phyloP scores from a whole-genome alignment of 1,140 invertebrate genomes.

The Scaptomyza hsui region DNA sequence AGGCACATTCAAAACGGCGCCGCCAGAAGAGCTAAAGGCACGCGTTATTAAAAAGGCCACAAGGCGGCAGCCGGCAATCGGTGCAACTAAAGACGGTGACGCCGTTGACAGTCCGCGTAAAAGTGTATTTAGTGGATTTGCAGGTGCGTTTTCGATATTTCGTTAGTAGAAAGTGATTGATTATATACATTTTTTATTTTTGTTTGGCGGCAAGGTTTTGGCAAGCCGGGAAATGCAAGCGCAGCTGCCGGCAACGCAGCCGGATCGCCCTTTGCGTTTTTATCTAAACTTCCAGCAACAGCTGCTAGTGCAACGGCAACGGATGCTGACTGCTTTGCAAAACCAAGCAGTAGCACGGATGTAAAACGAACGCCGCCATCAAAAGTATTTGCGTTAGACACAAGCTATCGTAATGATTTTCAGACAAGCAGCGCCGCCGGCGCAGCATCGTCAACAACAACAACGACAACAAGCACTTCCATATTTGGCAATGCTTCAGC shows the following conservation, averaged over 20 bases:
- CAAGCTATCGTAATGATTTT: slow-evolving; percentile 18
- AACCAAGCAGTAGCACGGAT: slow-evolving; percentile 6
- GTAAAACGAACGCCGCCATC: background rate
- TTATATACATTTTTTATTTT: background rate
- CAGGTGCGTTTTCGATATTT: slow-evolving; percentile 82
- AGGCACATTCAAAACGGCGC: slow-evolving; percentile 89
- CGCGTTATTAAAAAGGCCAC: slow-evolving; percentile 91
- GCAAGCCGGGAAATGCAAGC: slow-evolving; percentile 42
- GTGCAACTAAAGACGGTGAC: slow-evolving; percentile 49
- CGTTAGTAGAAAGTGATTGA: too few species aligned
- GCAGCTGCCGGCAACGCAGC: slow-evolving; percentile 17
- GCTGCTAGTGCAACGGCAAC: slow-evolving; percentile 1
- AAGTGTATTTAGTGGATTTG: slow-evolving; percentile 88
- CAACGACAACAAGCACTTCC: slow-evolving; percentile 7
- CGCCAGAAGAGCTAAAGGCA: slow-evolving; percentile 89
- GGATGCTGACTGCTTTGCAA: slow-evolving; percentile 1
- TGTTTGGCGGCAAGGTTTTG: slow-evolving; percentile 44
- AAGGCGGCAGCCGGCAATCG: slow-evolving; percentile 85
- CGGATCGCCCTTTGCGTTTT: slow-evolving; percentile 86
- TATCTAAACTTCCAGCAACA: slow-evolving; percentile 78
- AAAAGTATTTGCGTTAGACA: slow-evolving; percentile 13
- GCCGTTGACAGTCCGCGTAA: slow-evolving; percentile 83
- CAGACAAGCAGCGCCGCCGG: background rate
- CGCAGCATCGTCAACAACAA: slow-evolving; percentile 6
- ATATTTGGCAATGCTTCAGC: slow-evolving; percentile 51